Conservation (phyloP, 2,888 invertebrate species). For the Heteropelma amictum region DNA sequence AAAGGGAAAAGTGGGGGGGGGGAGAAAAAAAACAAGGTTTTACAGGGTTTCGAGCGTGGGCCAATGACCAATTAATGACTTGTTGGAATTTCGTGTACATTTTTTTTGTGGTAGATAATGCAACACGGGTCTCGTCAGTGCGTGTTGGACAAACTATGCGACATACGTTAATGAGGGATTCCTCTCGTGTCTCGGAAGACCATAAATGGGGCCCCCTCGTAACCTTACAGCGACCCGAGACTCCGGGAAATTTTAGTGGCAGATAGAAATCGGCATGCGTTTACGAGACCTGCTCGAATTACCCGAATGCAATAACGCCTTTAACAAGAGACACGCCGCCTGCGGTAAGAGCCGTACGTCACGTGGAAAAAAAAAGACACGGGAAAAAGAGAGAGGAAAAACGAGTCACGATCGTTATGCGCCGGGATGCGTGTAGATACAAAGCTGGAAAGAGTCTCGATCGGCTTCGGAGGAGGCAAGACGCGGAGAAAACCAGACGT, state of each 20-base stretch:
- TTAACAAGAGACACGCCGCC: constrained; percentile 11
- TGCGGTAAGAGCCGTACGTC: background rate
- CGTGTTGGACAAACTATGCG: too few species aligned
- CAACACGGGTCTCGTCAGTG: too few species aligned
- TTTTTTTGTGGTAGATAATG: too few species aligned
- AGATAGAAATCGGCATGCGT: constrained; percentile 48
- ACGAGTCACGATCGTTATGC: constrained; percentile 48
- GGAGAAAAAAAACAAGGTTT: background rate
- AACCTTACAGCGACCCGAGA: background rate
- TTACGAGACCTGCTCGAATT: constrained; percentile 52
- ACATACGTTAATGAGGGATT: constrained; percentile 30
- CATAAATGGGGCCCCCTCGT: constrained; percentile 12
- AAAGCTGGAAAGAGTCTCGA: background rate
- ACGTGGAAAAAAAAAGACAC: background rate
- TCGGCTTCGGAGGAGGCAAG: too few species aligned
- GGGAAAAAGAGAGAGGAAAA: constrained; percentile 10
- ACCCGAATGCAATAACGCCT: constrained; percentile 41
- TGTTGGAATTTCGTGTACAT: constrained; percentile 25
- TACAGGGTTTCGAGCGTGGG: background rate
- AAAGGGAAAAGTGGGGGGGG: background rate
- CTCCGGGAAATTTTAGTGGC: too few species aligned
- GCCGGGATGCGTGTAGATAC: constrained; percentile 12
- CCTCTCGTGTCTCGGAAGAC: constrained; percentile 25
- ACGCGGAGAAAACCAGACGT: too few species aligned
- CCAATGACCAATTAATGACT: constrained; percentile 11